Base-by-base conservation (phyloP, 2,888 invertebrate species). In the Rhagophthalmus giganteus region DNA sequence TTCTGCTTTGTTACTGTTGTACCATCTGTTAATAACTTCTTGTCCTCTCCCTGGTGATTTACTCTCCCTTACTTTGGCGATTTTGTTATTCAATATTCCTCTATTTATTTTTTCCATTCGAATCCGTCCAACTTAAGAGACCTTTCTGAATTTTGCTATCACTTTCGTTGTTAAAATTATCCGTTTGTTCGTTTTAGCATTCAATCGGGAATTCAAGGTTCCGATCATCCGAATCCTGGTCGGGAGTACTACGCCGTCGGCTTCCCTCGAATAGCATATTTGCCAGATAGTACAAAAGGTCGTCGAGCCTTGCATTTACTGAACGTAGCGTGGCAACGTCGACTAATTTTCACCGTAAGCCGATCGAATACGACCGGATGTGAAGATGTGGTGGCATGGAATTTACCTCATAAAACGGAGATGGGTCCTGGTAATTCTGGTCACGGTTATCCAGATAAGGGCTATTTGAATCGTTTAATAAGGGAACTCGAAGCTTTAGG, bases 301-400 rank as follows among this genome's bases (percentile, higher is more conserved):
- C 80, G 88, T 16, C 85, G 85, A 71, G 85, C 94, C 56, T 74
- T 94, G 64, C 74, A 84, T 49, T 79, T 90, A 59, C 78, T 94
- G 45, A 85, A 87, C 63, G 80, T 84, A 55, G 93, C 92, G 14
- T 96, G 94, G 81, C 88, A 90, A 68, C 81, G 90, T 9, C 83
- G 90, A 51, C 74, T 87, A 58, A 83, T 92, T 61, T 96, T 96
- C 77, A 88, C 90, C 0, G 87, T 96, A 58, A 87, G 90, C 44
- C 82, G 88, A 31, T 94, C 94, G 1, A 85, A 86, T 49, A 96
- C 95, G 0, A 94, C 94, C 0, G 95, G 94, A 0, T 85, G 89
- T 62, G 88, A 90, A 70, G 90, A 94, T 77, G 91, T 93, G 52
- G 90, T 95, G 44, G 86, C 92, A 32, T 96, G 96, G 96, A 90